Percentiles rank a stretch among this genome's conserved stretches.
Evolutionary conservation across 2,888 invertebrate genomes (phyloP).

Genomic region (Ennomos erosarius): DNA sequence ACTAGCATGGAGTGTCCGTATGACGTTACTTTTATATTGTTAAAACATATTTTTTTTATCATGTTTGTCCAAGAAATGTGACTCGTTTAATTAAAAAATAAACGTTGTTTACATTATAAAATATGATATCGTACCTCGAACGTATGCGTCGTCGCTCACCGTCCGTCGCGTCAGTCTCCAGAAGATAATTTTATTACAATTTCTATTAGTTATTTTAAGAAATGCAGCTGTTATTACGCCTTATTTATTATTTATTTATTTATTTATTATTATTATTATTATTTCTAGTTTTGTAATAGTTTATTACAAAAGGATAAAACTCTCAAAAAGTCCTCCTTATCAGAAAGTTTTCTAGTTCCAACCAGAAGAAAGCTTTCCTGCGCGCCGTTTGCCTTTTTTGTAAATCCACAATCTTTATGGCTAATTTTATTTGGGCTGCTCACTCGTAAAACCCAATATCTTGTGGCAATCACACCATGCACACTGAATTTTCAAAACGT

Average conservation of each 20-base stretch:
- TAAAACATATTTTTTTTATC: neutral
- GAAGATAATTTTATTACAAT: too few relatives aligned
- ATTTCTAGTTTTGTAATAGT: too few relatives aligned
- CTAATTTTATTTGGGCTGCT: slow-evolving; percentile 51
- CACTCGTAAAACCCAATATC: slow-evolving; percentile 45
- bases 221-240: too few relatives aligned
- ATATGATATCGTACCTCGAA: too few relatives aligned
- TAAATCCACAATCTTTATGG: slow-evolving; percentile 50
- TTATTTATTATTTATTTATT: too few relatives aligned
- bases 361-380: slow-evolving; percentile 36
- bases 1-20: neutral
- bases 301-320: neutral
- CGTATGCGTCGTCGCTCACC: too few relatives aligned
- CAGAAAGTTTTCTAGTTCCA: slow-evolving; percentile 4
- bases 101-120: too few relatives aligned
- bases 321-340: too few relatives aligned
- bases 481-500: slow-evolving; percentile 38
- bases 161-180: too few relatives aligned
- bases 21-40: neutral
- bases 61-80: slow-evolving; percentile 2
- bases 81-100: too few relatives aligned
- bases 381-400: slow-evolving; percentile 41
- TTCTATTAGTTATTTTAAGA: too few relatives aligned
- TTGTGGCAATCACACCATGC: slow-evolving; percentile 40
- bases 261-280: too few relatives aligned